Evolutionary conservation across 1,140 invertebrate species (phyloP).

Genomic region (Drosophila jambulina): DNA sequence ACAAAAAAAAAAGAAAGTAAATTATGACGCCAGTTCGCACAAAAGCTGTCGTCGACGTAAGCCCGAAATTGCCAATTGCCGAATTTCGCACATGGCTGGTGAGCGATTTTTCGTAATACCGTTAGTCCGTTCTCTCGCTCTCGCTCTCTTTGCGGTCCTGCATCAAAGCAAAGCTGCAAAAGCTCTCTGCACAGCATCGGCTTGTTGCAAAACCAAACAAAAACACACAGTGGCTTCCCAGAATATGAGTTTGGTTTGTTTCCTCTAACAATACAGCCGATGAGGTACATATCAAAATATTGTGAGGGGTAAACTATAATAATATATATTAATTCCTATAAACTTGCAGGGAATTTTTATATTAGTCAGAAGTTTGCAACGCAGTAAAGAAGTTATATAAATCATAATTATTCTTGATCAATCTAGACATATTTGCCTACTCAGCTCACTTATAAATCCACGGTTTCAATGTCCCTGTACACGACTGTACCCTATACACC

Average conservation of each 20-base stretch:
- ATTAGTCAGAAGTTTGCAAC: too few relatives aligned
- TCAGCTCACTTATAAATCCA: neutral
- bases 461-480: neutral
- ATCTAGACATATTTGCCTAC: too few relatives aligned
- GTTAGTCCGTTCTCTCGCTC: conserved; percentile 3
- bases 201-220: neutral
- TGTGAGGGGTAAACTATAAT: too few relatives aligned
- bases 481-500: neutral
- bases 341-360: too few relatives aligned
- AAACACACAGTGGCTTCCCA: neutral
- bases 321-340: too few relatives aligned
- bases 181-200: conserved; percentile 10
- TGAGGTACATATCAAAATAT: neutral
- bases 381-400: too few relatives aligned
- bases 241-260: neutral
- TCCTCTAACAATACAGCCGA: neutral
- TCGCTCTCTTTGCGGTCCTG: neutral
- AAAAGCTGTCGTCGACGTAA: neutral
- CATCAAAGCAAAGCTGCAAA: neutral
- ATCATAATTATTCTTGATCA: too few relatives aligned
- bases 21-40: neutral
- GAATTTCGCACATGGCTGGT: neutral
- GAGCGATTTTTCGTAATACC: conserved; percentile 6
- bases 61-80: conserved; percentile 3
- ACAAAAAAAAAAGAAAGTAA: neutral